Percentiles rank a stretch among this genome's conserved stretches.
Evolutionary conservation across 2,113 vertebrate genomes (phyloP).

Genomic region (Protomyctophum bolini): DNA sequence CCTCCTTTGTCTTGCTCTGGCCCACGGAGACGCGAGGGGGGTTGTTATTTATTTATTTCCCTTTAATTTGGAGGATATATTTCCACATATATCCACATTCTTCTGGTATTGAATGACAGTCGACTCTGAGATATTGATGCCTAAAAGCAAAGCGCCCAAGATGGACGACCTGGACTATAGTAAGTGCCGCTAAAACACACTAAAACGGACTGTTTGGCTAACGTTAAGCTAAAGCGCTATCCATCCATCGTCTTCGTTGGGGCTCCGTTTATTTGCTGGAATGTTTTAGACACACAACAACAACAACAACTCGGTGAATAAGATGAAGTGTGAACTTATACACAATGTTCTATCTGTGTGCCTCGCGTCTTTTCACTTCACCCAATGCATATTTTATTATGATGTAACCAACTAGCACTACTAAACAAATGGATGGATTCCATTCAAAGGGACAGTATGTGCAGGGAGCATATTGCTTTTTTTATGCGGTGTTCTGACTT

Average conservation of each 20-base stretch:
- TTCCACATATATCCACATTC: slow-evolving; percentile 76
- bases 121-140: slow-evolving; percentile 85
- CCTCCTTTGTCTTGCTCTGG: slow-evolving; percentile 79
- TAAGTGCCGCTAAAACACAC: slow-evolving; percentile 61
- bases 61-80: slow-evolving; percentile 75
- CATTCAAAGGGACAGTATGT: too few species aligned
- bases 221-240: slow-evolving; percentile 7
- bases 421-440: too few species aligned
- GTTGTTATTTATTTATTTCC: slow-evolving; percentile 60
- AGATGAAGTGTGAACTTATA: too few species aligned
- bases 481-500: too few species aligned
- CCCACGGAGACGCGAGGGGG: slow-evolving; percentile 59
- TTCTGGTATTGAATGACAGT: slow-evolving; percentile 82
- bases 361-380: too few species aligned
- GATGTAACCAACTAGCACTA: too few species aligned
- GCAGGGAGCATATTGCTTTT: too few species aligned
- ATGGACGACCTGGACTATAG: slow-evolving; percentile 87
- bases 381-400: too few species aligned
- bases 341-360: too few species aligned
- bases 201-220: not conserved
- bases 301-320: too few species aligned
- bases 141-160: slow-evolving; percentile 86
- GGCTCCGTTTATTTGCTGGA: too few species aligned
- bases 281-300: too few species aligned
- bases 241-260: not conserved